Percentiles rank a stretch among this genome's conserved stretches.
Conservation (phyloP, 1,140 invertebrate species). For the Eufriesea mexicana region DNA sequence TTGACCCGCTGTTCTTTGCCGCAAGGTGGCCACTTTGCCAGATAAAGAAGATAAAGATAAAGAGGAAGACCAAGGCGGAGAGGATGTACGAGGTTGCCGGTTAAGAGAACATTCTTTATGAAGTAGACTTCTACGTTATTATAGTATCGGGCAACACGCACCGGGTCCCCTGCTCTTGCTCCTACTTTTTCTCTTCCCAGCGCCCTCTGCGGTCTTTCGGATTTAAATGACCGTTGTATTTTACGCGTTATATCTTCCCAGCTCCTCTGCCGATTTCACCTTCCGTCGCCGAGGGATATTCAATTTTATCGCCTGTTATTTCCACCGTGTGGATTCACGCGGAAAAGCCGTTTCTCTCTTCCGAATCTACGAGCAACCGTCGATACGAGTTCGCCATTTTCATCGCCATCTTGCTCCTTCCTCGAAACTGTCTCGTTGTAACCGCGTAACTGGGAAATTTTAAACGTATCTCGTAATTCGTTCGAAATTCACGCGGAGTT, state of each 20-base stretch:
- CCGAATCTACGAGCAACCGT: too few relatives aligned
- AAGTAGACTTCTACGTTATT: slow-evolving; percentile 80
- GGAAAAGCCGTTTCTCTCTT: neutral
- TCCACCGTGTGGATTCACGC: neutral
- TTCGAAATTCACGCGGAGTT: too few relatives aligned
- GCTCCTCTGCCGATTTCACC: neutral
- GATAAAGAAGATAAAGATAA: slow-evolving; percentile 79
- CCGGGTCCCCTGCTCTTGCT: slow-evolving; percentile 16
- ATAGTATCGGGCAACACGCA: slow-evolving; percentile 79
- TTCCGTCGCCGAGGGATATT: neutral
- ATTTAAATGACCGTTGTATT: slow-evolving; percentile 42
- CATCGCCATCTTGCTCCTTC: too few relatives aligned
- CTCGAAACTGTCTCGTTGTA: too few relatives aligned
- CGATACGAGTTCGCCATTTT: too few relatives aligned
- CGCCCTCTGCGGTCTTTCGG: neutral
- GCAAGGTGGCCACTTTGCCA: slow-evolving; percentile 72
- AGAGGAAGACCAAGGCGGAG: slow-evolving; percentile 56
- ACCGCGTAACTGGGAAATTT: too few relatives aligned
- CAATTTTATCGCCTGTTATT: slow-evolving; percentile 17
- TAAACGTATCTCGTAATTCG: too few relatives aligned
- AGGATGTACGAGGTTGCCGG: slow-evolving; percentile 48
- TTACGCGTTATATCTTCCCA: neutral
- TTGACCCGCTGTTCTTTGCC: slow-evolving; percentile 48
- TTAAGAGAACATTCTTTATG: slow-evolving; percentile 73
- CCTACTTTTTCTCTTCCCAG: neutral